Conservation (phyloP, 1,140 invertebrate genomes). For the Diprion similis region DNA sequence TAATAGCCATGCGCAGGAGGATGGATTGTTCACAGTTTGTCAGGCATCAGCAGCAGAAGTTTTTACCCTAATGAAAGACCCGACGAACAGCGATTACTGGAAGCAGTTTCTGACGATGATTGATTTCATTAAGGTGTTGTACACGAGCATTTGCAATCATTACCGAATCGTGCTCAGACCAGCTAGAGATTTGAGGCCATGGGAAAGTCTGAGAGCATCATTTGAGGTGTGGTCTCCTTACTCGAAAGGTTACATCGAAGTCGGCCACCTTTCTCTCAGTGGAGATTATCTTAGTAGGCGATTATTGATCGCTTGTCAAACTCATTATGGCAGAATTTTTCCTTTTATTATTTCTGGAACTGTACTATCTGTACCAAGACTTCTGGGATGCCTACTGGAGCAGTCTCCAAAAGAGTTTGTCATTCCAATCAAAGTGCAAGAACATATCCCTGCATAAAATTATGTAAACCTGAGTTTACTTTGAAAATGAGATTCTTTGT, state of each 20-base stretch:
- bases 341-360: constrained; percentile 69
- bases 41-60: constrained; percentile 68
- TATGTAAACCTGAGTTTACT: too few relatives aligned
- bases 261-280: constrained; percentile 69
- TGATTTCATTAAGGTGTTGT: constrained; percentile 58
- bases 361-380: constrained; percentile 68
- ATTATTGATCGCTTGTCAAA: constrained; percentile 66
- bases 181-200: constrained; percentile 62
- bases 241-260: constrained; percentile 67
- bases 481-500: too few relatives aligned
- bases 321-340: constrained; percentile 61
- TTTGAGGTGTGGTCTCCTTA: constrained; percentile 73
- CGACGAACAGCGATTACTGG: constrained; percentile 49
- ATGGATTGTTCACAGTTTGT: constrained; percentile 66
- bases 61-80: constrained; percentile 62
- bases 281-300: constrained; percentile 74
- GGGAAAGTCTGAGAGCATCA: constrained; percentile 68
- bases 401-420: constrained; percentile 56
- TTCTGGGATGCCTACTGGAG: constrained; percentile 72
- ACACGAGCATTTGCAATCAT: constrained; percentile 67
- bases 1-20: constrained; percentile 34
- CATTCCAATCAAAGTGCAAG: constrained; percentile 34
- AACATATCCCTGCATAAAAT: constrained; percentile 9
- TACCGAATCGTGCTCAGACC: constrained; percentile 66
- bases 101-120: constrained; percentile 59